Conservation (phyloP, 2,797 vertebrate genomes). For the Sorex maritimensis region DNA sequence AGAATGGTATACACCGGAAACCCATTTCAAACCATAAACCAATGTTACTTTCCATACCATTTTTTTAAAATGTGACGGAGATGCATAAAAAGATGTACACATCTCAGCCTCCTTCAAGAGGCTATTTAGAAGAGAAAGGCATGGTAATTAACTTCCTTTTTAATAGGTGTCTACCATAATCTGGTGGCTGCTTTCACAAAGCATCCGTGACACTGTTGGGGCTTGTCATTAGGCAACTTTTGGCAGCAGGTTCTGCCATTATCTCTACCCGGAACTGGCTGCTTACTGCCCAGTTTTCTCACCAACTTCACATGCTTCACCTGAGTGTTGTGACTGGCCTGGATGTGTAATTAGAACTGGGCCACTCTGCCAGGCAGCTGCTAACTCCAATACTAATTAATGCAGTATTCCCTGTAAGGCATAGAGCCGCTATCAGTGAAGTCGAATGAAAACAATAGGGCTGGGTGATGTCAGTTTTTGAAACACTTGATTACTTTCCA, state of each 20-base stretch:
- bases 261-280: conserved; percentile 48
- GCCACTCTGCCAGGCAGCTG: conserved; percentile 81
- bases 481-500: conserved; percentile 84
- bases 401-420: conserved; percentile 83
- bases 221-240: conserved; percentile 64
- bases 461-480: conserved; percentile 84
- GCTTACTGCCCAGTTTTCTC: conserved; percentile 69
- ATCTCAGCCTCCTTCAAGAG: background rate
- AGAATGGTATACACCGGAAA: background rate
- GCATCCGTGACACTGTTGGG: conserved; percentile 57
- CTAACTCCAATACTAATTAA: conserved; percentile 76
- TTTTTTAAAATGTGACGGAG: no score
- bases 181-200: conserved; percentile 61
- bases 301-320: conserved; percentile 44
- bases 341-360: conserved; percentile 73
- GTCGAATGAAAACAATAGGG: conserved; percentile 83
- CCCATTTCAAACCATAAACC: background rate
- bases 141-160: conserved; percentile 45
- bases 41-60: background rate
- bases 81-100: background rate
- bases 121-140: conserved; percentile 59
- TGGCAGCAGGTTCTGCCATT: conserved; percentile 60
- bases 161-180: conserved; percentile 9
- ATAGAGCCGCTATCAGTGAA: conserved; percentile 83
- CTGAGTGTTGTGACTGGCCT: conserved; percentile 75